phyloP scores from a whole-genome alignment of 2,888 invertebrate genomes.

The Labia minor region DNA sequence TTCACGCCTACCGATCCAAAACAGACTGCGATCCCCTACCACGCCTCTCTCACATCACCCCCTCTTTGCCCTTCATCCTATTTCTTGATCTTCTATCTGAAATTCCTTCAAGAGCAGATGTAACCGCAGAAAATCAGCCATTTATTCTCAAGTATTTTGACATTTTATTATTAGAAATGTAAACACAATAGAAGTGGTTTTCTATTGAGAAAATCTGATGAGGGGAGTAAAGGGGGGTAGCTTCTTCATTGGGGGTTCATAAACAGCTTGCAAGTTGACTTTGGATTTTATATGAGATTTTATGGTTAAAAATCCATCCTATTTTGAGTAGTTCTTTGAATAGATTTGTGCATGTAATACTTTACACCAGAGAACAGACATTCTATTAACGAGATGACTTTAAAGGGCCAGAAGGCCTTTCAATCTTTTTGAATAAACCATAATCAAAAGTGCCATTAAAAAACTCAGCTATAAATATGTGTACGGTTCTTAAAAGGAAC shows the following conservation, averaged over 20 bases:
- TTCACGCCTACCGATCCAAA: constrained; percentile 4
- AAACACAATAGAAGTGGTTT: constrained; percentile 4
- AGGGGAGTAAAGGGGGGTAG: not conserved
- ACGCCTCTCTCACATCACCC: not conserved
- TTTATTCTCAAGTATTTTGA: constrained; percentile 13
- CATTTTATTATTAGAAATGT: constrained; percentile 13
- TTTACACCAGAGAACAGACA: too few relatives aligned
- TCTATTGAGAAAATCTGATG: too few relatives aligned
- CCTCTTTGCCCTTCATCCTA: not conserved
- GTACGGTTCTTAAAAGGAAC: too few relatives aligned
- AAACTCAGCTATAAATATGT: too few relatives aligned
- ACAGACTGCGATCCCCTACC: not conserved
- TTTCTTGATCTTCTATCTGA: too few relatives aligned
- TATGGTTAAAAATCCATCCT: not conserved
- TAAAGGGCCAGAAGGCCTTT: too few relatives aligned
- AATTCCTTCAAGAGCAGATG: not conserved
- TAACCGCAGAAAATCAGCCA: constrained; percentile 3
- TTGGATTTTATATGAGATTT: not conserved
- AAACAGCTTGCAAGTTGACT: constrained; percentile 13
- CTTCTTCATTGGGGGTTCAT: not conserved
- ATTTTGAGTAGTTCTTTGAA: too few relatives aligned
- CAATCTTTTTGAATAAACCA: too few relatives aligned
- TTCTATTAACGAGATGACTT: too few relatives aligned
- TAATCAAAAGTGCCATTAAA: too few relatives aligned
- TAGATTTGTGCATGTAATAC: too few relatives aligned